Percentiles rank a stretch among this genome's conserved stretches.
phyloP scores from a whole-genome alignment of 1,140 invertebrate species.

The Heliconius congener region DNA sequence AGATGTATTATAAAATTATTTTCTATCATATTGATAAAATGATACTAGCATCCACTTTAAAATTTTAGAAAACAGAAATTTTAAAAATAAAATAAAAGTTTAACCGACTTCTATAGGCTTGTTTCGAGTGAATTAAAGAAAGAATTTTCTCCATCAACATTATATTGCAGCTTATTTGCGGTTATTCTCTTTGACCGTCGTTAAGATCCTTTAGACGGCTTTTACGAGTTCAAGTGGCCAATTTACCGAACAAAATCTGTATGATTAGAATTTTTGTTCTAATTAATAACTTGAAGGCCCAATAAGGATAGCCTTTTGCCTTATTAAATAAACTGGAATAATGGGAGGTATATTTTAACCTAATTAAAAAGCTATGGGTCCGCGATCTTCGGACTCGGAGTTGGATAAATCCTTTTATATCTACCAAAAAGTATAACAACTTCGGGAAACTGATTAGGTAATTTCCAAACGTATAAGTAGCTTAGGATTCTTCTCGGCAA shows the following conservation, averaged over 20 bases:
- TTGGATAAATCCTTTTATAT: conserved; percentile 1
- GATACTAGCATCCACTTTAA: no score
- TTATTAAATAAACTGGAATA: conserved; percentile 69
- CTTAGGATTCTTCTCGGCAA: conserved; percentile 71
- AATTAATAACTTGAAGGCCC: conserved; percentile 73
- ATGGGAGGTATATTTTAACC: conserved; percentile 53
- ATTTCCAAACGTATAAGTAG: conserved; percentile 70
- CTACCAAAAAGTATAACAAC: conserved; percentile 9
- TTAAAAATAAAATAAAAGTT: conserved; percentile 53
- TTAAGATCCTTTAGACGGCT: conserved; percentile 78
- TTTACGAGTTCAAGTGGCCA: conserved; percentile 80
- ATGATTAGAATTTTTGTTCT: conserved; percentile 79
- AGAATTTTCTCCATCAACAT: conserved; percentile 72
- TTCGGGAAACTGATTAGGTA: conserved; percentile 58
- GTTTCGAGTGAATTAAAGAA: conserved; percentile 78
- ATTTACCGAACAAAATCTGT: conserved; percentile 78
- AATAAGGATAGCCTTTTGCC: conserved; percentile 59
- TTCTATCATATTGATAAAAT: no score
- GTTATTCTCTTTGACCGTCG: conserved; percentile 81
- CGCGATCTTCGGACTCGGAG: background rate
- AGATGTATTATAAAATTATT: no score
- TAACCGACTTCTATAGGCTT: conserved; percentile 63
- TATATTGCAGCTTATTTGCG: conserved; percentile 79
- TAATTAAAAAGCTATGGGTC: conserved; percentile 43
- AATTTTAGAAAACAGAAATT: background rate